Conservation (phyloP, 2,113 vertebrate genomes). For the Crypturellus undulatus region DNA sequence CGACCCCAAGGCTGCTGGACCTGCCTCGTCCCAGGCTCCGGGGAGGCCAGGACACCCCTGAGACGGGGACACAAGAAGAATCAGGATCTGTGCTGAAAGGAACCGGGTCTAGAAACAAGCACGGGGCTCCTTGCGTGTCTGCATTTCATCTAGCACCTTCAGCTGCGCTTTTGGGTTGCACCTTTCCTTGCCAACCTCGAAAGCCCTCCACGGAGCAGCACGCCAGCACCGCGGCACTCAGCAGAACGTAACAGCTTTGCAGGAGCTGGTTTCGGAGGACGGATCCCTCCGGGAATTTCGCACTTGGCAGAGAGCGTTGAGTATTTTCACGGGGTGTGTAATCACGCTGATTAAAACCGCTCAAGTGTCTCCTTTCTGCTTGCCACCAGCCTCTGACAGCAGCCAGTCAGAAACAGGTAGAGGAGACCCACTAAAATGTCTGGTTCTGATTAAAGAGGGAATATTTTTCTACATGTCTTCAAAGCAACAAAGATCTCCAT, state of each 20-base stretch:
- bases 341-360: background rate
- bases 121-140: background rate
- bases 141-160: background rate
- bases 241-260: background rate
- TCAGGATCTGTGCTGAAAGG: accelerated
- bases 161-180: accelerated
- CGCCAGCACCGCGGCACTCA: accelerated
- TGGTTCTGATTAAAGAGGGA: background rate
- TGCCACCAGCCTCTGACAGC: background rate
- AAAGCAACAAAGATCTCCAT: background rate
- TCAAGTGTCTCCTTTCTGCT: background rate
- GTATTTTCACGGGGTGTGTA: background rate
- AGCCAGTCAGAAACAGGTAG: background rate
- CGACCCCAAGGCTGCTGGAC: background rate
- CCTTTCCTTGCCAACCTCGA: background rate
- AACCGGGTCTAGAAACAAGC: background rate
- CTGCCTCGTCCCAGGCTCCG: background rate
- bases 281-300: background rate
- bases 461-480: background rate
- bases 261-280: background rate
- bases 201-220: background rate
- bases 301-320: background rate
- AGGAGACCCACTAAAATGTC: background rate
- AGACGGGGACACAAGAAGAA: background rate
- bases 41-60: background rate